Evolutionary conservation across 2,113 vertebrate genomes (phyloP).

Genomic region (Catharus minimus): DNA sequence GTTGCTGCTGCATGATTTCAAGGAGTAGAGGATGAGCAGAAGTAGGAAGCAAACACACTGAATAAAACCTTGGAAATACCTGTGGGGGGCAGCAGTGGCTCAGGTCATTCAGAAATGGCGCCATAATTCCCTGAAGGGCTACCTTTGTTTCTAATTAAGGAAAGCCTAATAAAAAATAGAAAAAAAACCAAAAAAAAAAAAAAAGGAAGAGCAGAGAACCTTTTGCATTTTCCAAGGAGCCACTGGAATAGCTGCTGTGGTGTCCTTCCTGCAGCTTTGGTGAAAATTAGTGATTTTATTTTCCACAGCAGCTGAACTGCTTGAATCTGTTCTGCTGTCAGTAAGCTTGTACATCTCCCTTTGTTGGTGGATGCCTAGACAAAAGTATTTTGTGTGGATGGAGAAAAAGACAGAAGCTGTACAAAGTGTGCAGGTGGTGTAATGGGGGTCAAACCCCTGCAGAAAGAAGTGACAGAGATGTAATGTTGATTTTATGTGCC

Average conservation of each 20-base stretch:
- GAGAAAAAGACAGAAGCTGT: constrained; percentile 6
- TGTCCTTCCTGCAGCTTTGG: not conserved
- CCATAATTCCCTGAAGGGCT: not conserved
- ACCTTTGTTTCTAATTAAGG: not conserved
- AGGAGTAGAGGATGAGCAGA: not conserved
- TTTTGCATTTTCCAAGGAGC: not conserved
- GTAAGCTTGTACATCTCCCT: not conserved
- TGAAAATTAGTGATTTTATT: not conserved
- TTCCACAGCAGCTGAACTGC: not conserved
- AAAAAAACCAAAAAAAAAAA: too few relatives aligned
- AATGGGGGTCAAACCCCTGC: not conserved
- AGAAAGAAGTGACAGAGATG: constrained; percentile 25
- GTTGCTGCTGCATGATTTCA: not conserved
- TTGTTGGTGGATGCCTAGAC: not conserved
- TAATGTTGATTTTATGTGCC: constrained; percentile 45
- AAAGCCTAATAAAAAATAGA: not conserved
- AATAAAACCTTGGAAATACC: not conserved
- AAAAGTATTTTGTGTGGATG: not conserved
- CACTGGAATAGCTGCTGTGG: not conserved
- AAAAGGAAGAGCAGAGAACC: accelerated
- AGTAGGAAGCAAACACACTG: not conserved
- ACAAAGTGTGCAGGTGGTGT: not conserved
- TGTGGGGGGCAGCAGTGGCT: constrained; percentile 12
- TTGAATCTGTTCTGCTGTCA: not conserved
- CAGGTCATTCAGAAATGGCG: not conserved